Percentiles rank a stretch among this genome's conserved stretches.
phyloP scores from a whole-genome alignment of 2,797 vertebrate species.

The Artibeus lituratus region DNA sequence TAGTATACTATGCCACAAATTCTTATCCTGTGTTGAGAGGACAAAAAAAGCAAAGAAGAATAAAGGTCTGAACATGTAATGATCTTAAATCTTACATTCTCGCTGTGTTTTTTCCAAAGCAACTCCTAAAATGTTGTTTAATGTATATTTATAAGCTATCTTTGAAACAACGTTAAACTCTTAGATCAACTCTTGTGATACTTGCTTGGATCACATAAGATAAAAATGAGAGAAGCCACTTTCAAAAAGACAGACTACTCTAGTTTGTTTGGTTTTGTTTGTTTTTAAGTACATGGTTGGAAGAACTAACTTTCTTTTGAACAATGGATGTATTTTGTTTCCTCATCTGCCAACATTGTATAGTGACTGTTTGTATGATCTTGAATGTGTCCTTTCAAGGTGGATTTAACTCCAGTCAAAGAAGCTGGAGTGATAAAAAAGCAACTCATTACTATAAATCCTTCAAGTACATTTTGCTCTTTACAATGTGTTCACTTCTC shows the following conservation, averaged over 20 bases:
- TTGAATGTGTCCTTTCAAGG: neutral
- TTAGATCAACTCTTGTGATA: neutral
- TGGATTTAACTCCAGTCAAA: neutral
- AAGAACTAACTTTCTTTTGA: neutral
- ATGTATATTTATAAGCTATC: neutral
- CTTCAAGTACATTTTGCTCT: conserved; percentile 18
- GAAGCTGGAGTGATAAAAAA: neutral
- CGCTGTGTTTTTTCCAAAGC: neutral
- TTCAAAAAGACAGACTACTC: neutral
- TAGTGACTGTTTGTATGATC: neutral
- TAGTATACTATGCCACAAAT: neutral
- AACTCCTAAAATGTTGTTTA: neutral
- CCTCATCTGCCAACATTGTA: neutral
- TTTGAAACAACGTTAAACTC: neutral
- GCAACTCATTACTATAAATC: neutral
- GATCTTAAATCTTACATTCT: neutral
- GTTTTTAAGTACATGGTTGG: neutral
- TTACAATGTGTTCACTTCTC: neutral
- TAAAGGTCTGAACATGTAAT: neutral
- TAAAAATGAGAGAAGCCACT: neutral
- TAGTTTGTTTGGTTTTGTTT: neutral
- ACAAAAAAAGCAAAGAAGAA: neutral
- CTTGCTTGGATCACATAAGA: neutral
- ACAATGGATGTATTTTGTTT: neutral
- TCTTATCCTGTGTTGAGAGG: neutral